Percentiles rank a stretch among this genome's conserved stretches.
Conservation (phyloP, 2,113 vertebrate species). For the Tachysurus fulvidraco region DNA sequence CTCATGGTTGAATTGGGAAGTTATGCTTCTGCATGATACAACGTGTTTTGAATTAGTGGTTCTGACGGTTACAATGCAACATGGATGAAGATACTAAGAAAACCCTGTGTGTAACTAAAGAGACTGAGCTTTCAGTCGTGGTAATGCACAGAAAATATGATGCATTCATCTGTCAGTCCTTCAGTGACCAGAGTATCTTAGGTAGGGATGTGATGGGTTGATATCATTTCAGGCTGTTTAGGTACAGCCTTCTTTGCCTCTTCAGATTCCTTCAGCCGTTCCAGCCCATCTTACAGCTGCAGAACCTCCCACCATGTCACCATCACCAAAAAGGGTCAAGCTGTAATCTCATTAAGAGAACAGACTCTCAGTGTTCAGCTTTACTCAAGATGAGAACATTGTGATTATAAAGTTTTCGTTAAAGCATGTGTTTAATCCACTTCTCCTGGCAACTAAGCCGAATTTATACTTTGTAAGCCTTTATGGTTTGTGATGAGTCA, state of each 20-base stretch:
- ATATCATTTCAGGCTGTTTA: slow-evolving; percentile 26
- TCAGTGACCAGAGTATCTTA: not conserved
- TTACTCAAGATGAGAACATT: not conserved
- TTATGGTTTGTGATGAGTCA: not conserved
- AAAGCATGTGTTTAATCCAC: not conserved
- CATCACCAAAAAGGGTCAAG: not conserved
- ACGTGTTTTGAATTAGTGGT: not conserved
- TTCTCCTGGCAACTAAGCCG: slow-evolving; percentile 10
- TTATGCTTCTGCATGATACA: not conserved
- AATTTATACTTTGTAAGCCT: not conserved
- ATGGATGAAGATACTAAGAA: not conserved
- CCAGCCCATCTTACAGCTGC: not conserved
- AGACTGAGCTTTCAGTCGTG: not conserved
- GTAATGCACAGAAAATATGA: not conserved
- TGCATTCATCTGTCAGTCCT: not conserved
- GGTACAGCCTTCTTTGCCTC: slow-evolving; percentile 19
- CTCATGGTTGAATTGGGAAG: not conserved
- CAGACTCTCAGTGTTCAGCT: not conserved
- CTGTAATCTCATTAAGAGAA: not conserved
- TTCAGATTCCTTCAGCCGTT: not conserved
- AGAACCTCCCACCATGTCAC: not conserved
- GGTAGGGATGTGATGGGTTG: not conserved
- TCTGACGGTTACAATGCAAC: not conserved
- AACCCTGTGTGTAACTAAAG: not conserved
- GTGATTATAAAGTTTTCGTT: not conserved